Conservation (phyloP, 2,888 invertebrate species). For the Campoplex nolae region DNA sequence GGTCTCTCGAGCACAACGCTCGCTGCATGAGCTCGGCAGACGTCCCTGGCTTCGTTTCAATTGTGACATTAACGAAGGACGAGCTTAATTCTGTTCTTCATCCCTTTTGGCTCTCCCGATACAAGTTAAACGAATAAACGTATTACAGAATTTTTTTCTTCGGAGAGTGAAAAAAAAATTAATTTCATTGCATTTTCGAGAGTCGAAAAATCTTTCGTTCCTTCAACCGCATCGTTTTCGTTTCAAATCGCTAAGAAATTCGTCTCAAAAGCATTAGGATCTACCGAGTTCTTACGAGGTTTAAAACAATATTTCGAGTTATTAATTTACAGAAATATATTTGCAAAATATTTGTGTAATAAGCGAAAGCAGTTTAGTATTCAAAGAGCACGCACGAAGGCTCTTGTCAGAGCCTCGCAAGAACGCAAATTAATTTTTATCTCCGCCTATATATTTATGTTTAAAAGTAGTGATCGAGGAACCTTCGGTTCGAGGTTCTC, state of each 20-base stretch:
- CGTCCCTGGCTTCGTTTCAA: constrained; percentile 68
- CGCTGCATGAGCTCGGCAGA: constrained; percentile 51
- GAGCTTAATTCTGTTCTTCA: constrained; percentile 62
- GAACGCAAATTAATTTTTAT: not conserved
- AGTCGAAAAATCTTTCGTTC: not conserved
- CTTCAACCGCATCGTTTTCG: too few species aligned
- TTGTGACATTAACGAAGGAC: constrained; percentile 66
- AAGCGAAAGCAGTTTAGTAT: not conserved
- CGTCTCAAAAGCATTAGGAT: not conserved
- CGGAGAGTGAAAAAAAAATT: not conserved
- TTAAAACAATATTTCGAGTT: not conserved
- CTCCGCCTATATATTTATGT: too few species aligned
- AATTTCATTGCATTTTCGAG: not conserved
- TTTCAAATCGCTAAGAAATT: not conserved
- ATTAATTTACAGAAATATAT: not conserved
- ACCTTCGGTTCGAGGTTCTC: constrained; percentile 27
- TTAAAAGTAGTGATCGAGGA: not conserved
- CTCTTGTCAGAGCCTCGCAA: not conserved
- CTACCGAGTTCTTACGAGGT: too few species aligned
- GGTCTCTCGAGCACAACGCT: constrained; percentile 42
- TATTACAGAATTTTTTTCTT: not conserved
- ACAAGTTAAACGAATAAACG: not conserved
- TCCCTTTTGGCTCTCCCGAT: not conserved
- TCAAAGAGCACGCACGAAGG: constrained; percentile 15
- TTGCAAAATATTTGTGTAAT: not conserved